These are phyloP conservation scores for Callopanchax toddi DNA, from an alignment of 2,113 vertebrate species.

Conservation along the genomic window DNA sequence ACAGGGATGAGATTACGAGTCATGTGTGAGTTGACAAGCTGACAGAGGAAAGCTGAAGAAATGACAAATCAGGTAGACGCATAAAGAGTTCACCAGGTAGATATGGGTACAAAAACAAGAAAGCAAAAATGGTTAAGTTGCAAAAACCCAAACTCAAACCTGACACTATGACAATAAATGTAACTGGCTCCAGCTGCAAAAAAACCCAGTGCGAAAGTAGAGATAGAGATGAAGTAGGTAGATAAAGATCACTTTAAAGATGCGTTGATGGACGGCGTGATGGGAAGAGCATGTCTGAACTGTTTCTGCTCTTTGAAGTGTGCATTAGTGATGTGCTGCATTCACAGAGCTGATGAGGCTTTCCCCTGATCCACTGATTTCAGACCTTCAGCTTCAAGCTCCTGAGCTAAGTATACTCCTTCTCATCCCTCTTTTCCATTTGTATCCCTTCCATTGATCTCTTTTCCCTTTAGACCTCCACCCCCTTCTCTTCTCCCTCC, in stretches of 20 bases:
- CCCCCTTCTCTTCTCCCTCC: constrained; percentile 28
- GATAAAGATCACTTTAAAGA: constrained; percentile 31
- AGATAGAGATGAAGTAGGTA: constrained; percentile 23
- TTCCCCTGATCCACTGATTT: too few relatives aligned
- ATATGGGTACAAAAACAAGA: too few relatives aligned
- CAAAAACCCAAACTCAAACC: too few relatives aligned
- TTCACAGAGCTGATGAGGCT: too few relatives aligned
- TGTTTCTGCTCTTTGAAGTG: constrained; percentile 66
- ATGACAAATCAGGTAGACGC: too few relatives aligned
- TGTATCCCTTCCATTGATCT: constrained; percentile 36
- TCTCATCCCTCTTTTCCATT: constrained; percentile 32
- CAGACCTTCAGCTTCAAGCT: constrained; percentile 55
- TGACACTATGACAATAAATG: too few relatives aligned
- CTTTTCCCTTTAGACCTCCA: constrained; percentile 6
- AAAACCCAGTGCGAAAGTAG: constrained; percentile 6
- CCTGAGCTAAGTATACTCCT: constrained; percentile 51
- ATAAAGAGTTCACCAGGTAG: too few relatives aligned
- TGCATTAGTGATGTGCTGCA: too few relatives aligned
- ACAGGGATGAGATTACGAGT: too few relatives aligned
- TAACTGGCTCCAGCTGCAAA: constrained; percentile 7
- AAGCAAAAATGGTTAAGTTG: too few relatives aligned
- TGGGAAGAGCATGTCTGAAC: constrained; percentile 68
- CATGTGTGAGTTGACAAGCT: too few relatives aligned
- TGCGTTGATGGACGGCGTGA: constrained; percentile 43
- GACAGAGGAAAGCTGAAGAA: too few relatives aligned